Percentiles rank a stretch among this genome's conserved stretches.
phyloP scores from a whole-genome alignment of 1,140 invertebrate species.

The Protaetia brevitarsis region DNA sequence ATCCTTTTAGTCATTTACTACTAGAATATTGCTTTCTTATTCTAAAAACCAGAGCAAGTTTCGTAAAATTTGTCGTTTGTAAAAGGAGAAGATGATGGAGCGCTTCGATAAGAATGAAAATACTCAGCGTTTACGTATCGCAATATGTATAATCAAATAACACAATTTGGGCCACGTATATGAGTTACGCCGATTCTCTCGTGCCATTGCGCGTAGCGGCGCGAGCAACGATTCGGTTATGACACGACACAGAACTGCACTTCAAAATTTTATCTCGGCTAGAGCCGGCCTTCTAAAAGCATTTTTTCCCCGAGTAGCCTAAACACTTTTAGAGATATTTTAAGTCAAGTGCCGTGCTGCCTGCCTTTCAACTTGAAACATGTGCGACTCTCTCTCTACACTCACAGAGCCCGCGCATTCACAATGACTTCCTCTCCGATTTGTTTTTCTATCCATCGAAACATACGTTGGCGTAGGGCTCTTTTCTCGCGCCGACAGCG shows the following conservation, averaged over 20 bases:
- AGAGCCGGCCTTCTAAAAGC: conserved; percentile 35
- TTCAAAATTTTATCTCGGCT: conserved; percentile 31
- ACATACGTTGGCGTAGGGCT: conserved; percentile 13
- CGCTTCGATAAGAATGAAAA: too few relatives aligned
- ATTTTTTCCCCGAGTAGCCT: conserved; percentile 40
- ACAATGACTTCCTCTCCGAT: conserved; percentile 19
- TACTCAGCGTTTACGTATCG: too few relatives aligned
- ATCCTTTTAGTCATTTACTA: too few relatives aligned
- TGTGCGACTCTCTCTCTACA: conserved; percentile 5
- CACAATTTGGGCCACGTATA: too few relatives aligned
- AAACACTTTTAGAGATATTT: conserved; percentile 44
- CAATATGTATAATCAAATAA: too few relatives aligned
- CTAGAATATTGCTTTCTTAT: too few relatives aligned
- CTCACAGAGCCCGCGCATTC: background rate
- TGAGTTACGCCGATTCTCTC: too few relatives aligned
- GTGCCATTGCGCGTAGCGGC: conserved; percentile 10
- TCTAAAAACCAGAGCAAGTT: too few relatives aligned
- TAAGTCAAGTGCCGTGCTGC: conserved; percentile 30
- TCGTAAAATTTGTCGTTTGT: too few relatives aligned
- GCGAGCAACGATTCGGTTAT: conserved; percentile 7
- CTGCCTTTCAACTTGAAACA: conserved; percentile 19
- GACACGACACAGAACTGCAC: conserved; percentile 37
- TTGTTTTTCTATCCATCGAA: conserved; percentile 19
- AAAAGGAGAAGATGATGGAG: too few relatives aligned
- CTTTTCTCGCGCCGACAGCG: background rate